A percentile compares a stretch with the other conserved stretches of the same genome.
These are phyloP conservation scores for Etia nguti DNA, from an alignment of 2,113 vertebrate species.

Conservation along the genomic window DNA sequence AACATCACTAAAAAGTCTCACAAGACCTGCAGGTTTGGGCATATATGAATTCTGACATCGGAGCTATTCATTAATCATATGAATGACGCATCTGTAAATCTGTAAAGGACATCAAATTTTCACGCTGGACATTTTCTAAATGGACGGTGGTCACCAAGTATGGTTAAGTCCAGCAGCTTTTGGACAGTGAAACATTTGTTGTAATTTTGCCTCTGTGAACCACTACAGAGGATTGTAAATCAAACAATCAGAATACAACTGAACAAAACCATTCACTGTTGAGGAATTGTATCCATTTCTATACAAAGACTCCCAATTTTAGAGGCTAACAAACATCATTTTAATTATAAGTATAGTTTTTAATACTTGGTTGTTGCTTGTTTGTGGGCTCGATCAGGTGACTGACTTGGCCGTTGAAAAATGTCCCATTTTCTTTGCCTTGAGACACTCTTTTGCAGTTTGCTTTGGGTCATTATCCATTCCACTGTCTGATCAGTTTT, in stretches of 20 bases:
- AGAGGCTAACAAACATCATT: background rate
- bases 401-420: background rate
- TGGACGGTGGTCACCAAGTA: background rate
- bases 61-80: background rate
- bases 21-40: background rate
- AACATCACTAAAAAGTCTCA: background rate
- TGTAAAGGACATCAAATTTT: background rate
- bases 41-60: background rate
- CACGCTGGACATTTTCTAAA: background rate
- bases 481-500: background rate
- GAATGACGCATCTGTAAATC: background rate
- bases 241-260: background rate
- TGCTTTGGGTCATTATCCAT: background rate
- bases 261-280: background rate
- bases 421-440: background rate
- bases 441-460: background rate
- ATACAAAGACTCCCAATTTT: background rate
- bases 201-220: background rate
- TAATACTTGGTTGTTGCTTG: background rate
- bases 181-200: no score
- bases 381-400: background rate
- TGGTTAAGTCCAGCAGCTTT: background rate
- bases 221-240: background rate
- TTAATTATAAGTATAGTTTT: background rate
- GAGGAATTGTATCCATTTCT: background rate